Conservation (phyloP, 1,140 invertebrate species). For the Cepaea nemoralis region DNA sequence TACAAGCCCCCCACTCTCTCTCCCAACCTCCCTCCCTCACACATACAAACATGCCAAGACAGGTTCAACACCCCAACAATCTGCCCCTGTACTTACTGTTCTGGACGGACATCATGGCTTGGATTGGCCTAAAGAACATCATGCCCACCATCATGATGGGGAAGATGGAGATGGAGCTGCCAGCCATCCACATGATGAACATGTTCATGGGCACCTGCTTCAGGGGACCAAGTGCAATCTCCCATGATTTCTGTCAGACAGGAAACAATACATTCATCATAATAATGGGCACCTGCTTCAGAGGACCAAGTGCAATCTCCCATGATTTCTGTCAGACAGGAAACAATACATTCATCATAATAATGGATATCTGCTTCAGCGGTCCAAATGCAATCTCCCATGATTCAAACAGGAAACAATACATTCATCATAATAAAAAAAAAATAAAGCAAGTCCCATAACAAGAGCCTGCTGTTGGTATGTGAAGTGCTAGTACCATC, state of each 20-base stretch:
- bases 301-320: slow-evolving; percentile 94
- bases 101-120: slow-evolving; percentile 85
- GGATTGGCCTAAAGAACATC: slow-evolving; percentile 95
- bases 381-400: slow-evolving; percentile 98
- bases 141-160: slow-evolving; percentile 99
- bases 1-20: too few species aligned
- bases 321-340: slow-evolving; percentile 83
- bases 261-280: too few species aligned
- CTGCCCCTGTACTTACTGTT: slow-evolving; percentile 65
- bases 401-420: slow-evolving; percentile 78
- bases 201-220: slow-evolving; percentile 98
- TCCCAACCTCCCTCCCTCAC: too few species aligned
- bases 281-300: slow-evolving; percentile 97
- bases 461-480: too few species aligned
- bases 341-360: too few species aligned
- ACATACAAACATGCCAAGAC: too few species aligned
- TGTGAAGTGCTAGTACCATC: too few species aligned
- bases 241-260: slow-evolving; percentile 88
- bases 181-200: slow-evolving; percentile 99
- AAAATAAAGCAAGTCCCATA: too few species aligned
- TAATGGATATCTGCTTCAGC: slow-evolving; percentile 95
- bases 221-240: slow-evolving; percentile 92
- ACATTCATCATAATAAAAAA: too few species aligned
- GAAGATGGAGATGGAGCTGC: slow-evolving; percentile 98
- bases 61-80: too few species aligned